Evolutionary conservation across 2,113 vertebrate species (phyloP).

Genomic region (Pantherophis guttatus): DNA sequence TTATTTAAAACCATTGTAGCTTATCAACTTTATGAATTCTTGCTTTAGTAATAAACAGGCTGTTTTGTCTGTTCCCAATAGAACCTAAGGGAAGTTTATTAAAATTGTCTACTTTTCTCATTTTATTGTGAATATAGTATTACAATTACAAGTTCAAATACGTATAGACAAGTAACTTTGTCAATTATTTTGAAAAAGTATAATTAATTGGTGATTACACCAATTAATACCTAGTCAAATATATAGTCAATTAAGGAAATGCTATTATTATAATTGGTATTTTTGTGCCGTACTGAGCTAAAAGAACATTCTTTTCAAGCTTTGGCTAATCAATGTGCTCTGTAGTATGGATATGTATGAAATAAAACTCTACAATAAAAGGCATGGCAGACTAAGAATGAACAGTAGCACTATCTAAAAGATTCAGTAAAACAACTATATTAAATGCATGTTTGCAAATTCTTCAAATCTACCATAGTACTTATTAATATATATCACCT

Average conservation of each 20-base stretch:
- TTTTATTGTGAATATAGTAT: background rate
- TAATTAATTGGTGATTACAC: background rate
- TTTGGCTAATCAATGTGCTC: background rate
- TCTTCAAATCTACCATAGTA: background rate
- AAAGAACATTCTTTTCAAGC: background rate
- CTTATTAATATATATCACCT: background rate
- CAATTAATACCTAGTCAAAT: background rate
- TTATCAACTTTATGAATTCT: background rate
- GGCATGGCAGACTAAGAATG: background rate
- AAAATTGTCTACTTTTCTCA: background rate
- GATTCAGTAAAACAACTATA: background rate
- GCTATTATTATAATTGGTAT: background rate
- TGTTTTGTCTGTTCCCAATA: background rate
- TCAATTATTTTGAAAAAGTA: background rate
- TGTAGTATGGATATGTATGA: background rate
- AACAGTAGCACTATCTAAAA: background rate
- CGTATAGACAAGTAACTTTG: background rate
- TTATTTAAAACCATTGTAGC: background rate
- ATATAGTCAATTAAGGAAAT: background rate
- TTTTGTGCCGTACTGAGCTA: background rate
- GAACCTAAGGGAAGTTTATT: background rate
- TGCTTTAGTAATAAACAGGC: background rate
- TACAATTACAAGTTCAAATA: background rate
- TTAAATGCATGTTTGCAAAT: background rate
- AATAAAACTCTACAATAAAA: background rate